Base-by-base conservation (phyloP, 2,113 vertebrate species). In the Gasterosteus nipponicus region DNA sequence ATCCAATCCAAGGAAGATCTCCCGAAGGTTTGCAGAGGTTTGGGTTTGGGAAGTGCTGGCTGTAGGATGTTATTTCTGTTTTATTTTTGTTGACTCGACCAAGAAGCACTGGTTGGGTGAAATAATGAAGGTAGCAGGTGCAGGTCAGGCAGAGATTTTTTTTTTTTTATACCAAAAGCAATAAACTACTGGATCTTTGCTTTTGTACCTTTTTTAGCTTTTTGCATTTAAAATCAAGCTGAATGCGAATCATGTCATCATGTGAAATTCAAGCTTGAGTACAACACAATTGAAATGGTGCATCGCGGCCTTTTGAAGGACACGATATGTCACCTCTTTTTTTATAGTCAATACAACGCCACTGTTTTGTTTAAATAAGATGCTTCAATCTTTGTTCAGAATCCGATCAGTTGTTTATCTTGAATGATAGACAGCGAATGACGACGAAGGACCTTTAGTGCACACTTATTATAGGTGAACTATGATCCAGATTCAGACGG, bases 381-480 rank as follows among this genome's bases (percentile, higher is more conserved):
- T 11, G 12, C 16, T 51, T 41, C 31, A 8, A 10, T 54, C 35
- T 35, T 39, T 22, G 10, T 51, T 53, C 22, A 9, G 12, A 31
- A 9, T 5, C 33, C 39, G 46, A 38, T 38, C 19, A 10, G 11
- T 26, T 18, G 22, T 57, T 39, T 63, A 10, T 44, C 12, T 38
- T 38, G 35, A 38, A 38, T 38, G 5, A 38, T 7, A 38, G 35
- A 38, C 35, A 38, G 7, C 6, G 35, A 54, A 69, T 14, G 29
- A 5, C 61, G n/a, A 10, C 31, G 38, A 14, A 33, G 19, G 58
- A 51, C 59, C 39, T 44, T 44, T 12, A 16, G n/a, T 47, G 60
- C 73, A 31, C 35, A 66, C 49, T 67, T 5, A 35, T 39, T 66
- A 38, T 39, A 69, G 38, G 69, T 64, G 42, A 39, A 2, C 14